Evolutionary conservation across 2,797 vertebrate species (phyloP).

Genomic region (Acipenser transmontanus): DNA sequence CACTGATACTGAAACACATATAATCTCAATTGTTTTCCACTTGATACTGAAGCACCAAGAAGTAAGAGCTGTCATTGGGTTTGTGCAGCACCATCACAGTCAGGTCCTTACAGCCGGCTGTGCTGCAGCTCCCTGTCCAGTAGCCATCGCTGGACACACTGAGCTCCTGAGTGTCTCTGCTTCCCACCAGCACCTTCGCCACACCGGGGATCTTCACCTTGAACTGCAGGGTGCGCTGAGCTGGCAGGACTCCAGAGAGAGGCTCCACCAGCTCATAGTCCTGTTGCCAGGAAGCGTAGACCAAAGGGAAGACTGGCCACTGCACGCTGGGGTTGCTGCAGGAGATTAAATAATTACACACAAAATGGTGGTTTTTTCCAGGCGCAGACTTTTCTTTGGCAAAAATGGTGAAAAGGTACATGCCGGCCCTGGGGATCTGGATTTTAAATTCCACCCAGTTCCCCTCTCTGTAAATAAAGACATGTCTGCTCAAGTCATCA

Average conservation of each 20-base stretch:
- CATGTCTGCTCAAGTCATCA: conserved; percentile 43
- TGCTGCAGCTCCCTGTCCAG: conserved; percentile 69
- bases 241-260: conserved; percentile 53
- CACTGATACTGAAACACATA: no score
- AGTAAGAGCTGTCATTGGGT: conserved; percentile 52
- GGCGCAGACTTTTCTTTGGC: conserved; percentile 56
- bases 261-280: conserved; percentile 66
- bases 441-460: conserved; percentile 54
- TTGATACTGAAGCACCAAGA: conserved; percentile 53
- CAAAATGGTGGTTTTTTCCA: conserved; percentile 46
- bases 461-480: conserved; percentile 49
- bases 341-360: conserved; percentile 67
- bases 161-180: conserved; percentile 45
- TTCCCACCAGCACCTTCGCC: conserved; percentile 56
- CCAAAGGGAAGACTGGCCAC: conserved; percentile 62
- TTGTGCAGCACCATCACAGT: conserved; percentile 60
- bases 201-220: conserved; percentile 59
- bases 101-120: conserved; percentile 52
- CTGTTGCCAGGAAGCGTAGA: conserved; percentile 53
- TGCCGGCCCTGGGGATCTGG: conserved; percentile 58
- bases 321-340: conserved; percentile 55
- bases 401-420: conserved; percentile 60
- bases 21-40: conserved; percentile 33
- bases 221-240: conserved; percentile 52
- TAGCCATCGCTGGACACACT: conserved; percentile 45